A percentile compares a stretch with the other conserved stretches of the same genome.
phyloP scores from a whole-genome alignment of 2,888 invertebrate genomes.

The Lacanobia oleracea region DNA sequence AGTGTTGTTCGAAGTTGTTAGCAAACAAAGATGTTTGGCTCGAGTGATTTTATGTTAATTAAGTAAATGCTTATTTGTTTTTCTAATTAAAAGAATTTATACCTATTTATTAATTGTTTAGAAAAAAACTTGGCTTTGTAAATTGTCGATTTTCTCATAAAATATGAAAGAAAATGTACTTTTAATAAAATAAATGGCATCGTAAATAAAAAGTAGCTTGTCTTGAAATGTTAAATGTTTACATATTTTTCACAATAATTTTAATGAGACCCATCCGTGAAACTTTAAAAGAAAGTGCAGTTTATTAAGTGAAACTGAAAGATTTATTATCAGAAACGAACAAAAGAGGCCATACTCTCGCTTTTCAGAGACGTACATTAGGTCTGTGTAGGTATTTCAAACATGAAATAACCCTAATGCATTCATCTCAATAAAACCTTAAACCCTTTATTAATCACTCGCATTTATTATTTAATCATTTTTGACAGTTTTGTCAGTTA shows the following conservation, averaged over 20 bases:
- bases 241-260: background rate
- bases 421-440: background rate
- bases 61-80: constrained; percentile 9
- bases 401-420: background rate
- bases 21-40: constrained; percentile 22
- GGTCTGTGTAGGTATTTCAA: background rate
- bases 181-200: constrained; percentile 7
- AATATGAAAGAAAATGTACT: background rate
- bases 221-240: background rate
- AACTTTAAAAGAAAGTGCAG: constrained; percentile 25
- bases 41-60: constrained; percentile 29
- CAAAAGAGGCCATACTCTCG: constrained; percentile 10
- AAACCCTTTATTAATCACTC: no score
- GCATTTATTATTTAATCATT: no score
- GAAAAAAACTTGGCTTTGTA: no score
- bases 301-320: constrained; percentile 8
- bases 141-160: no score
- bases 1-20: constrained; percentile 18
- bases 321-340: constrained; percentile 13
- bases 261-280: constrained; percentile 3
- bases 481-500: background rate
- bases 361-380: constrained; percentile 24
- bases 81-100: background rate
- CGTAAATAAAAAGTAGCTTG: background rate
- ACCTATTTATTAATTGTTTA: background rate